Percentiles rank a stretch among this genome's conserved stretches.
These are phyloP conservation scores for Scomber japonicus DNA, from an alignment of 2,113 vertebrate species.

Conservation along the genomic window DNA sequence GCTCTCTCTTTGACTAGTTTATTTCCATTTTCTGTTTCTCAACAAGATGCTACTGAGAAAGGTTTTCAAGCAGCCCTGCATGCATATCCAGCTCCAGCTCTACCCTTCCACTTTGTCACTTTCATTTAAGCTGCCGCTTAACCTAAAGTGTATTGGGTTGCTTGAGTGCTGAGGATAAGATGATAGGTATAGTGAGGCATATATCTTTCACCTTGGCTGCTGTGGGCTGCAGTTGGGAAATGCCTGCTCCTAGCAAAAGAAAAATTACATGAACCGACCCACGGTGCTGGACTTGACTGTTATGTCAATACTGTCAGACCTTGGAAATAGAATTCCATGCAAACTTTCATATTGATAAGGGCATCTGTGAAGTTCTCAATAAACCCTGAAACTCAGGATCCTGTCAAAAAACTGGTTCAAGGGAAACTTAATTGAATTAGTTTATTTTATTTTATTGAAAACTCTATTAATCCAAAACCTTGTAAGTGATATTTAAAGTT, in stretches of 20 bases:
- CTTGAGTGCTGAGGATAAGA: slow-evolving; percentile 51
- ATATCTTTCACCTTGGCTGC: slow-evolving; percentile 61
- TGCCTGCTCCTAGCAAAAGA: slow-evolving; percentile 55
- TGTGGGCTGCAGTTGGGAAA: slow-evolving; percentile 57
- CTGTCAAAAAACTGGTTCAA: neutral
- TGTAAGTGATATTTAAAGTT: slow-evolving; percentile 8
- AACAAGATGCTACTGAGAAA: slow-evolving; percentile 15
- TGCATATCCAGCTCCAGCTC: neutral
- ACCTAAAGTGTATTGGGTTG: slow-evolving; percentile 50
- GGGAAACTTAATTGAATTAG: neutral
- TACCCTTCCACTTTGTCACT: slow-evolving; percentile 29
- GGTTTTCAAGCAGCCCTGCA: slow-evolving; percentile 10
- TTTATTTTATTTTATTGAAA: neutral
- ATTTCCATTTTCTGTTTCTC: slow-evolving; percentile 37
- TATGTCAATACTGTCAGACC: slow-evolving; percentile 47
- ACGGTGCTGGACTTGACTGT: slow-evolving; percentile 29
- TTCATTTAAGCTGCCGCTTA: slow-evolving; percentile 48
- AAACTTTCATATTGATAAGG: slow-evolving; percentile 15
- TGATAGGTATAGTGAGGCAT: slow-evolving; percentile 40
- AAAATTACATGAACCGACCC: slow-evolving; percentile 45
- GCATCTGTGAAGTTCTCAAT: slow-evolving; percentile 23
- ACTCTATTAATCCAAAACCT: neutral
- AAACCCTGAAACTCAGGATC: neutral
- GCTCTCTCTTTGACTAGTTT: slow-evolving; percentile 23
- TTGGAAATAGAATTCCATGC: slow-evolving; percentile 24